Evolutionary conservation across 2,113 vertebrate species (phyloP).

Genomic region (Candoia aspera): DNA sequence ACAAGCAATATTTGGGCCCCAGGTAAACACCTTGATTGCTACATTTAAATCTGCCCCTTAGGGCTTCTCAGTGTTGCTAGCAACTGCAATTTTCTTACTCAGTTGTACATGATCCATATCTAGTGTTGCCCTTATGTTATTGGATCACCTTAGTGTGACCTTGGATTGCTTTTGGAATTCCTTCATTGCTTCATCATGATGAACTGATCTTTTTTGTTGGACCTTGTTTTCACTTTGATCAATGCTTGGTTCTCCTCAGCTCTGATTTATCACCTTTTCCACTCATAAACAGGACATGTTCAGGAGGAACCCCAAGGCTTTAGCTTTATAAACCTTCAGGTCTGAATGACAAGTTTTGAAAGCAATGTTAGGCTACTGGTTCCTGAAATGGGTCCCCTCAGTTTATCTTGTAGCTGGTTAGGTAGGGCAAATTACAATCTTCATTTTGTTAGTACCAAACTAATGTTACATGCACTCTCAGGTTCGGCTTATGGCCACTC

Average conservation of each 20-base stretch:
- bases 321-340: not conserved
- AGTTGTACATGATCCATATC: not conserved
- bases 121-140: not conserved
- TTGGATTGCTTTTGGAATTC: not conserved
- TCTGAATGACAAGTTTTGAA: not conserved
- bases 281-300: not conserved
- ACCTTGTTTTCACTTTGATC: not conserved
- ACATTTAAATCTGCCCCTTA: not conserved
- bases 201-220: not conserved
- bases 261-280: not conserved
- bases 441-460: too few relatives aligned
- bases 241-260: not conserved
- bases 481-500: too few relatives aligned
- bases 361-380: not conserved
- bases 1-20: not conserved
- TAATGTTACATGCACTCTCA: too few relatives aligned
- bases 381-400: too few relatives aligned
- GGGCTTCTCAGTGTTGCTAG: too few relatives aligned
- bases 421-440: too few relatives aligned
- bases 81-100: not conserved
- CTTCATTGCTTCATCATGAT: not conserved
- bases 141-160: not conserved
- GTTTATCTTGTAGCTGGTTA: too few relatives aligned
- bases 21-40: not conserved
- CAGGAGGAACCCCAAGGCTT: not conserved